These are phyloP conservation scores for Ancistrus triradiatus DNA, from an alignment of 2,113 vertebrate species.

Conservation along the genomic window DNA sequence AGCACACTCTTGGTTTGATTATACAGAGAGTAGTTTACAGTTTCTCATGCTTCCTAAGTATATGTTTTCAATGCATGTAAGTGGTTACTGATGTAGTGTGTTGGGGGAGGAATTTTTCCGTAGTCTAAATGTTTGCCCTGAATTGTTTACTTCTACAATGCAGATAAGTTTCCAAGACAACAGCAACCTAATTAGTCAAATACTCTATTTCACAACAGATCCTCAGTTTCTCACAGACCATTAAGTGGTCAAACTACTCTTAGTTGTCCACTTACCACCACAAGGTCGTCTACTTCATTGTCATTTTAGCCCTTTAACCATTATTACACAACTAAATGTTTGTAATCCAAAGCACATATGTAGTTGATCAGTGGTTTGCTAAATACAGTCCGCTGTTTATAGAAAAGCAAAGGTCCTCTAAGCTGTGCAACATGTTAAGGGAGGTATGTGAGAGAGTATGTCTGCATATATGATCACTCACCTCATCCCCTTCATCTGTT, in stretches of 20 bases:
- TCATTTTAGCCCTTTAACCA: too few relatives aligned
- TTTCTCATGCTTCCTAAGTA: constrained; percentile 1
- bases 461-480: too few relatives aligned
- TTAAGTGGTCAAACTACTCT: constrained; percentile 26
- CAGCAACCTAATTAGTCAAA: constrained; percentile 28
- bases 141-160: constrained; percentile 10
- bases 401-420: too few relatives aligned
- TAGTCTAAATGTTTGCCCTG: constrained; percentile 19
- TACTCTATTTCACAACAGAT: constrained; percentile 43
- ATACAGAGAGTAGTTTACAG: neutral
- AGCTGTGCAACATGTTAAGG: too few relatives aligned
- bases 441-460: too few relatives aligned
- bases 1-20: neutral
- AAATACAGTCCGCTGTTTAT: too few relatives aligned
- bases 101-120: constrained; percentile 23
- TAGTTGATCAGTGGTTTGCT: too few relatives aligned
- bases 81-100: neutral
- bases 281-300: too few relatives aligned
- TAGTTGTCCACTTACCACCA: too few relatives aligned
- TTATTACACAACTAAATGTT: too few relatives aligned
- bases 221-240: constrained; percentile 35
- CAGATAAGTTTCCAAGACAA: constrained; percentile 17
- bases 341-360: too few relatives aligned
- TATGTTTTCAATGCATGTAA: neutral
- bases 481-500: too few relatives aligned